phyloP scores from a whole-genome alignment of 2,888 invertebrate species.

The Hemithea aestivaria region DNA sequence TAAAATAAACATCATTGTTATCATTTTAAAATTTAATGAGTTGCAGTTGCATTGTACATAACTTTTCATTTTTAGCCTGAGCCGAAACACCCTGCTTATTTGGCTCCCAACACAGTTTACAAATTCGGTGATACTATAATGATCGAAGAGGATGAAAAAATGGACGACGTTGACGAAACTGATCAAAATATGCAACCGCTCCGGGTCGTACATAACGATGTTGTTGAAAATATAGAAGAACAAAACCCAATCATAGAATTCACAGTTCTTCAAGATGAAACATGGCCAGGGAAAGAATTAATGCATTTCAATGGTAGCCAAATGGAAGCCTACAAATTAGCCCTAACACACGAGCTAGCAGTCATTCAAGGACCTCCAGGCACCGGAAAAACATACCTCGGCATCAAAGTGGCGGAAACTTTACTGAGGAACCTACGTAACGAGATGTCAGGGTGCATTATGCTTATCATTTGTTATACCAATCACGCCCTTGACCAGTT shows the following conservation, averaged over 20 bases:
- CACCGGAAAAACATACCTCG: conserved; percentile 90
- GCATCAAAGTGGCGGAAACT: conserved; percentile 83
- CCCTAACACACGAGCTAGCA: conserved; percentile 84
- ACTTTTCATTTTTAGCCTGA: conserved; percentile 31
- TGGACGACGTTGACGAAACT: not conserved
- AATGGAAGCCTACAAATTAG: conserved; percentile 80
- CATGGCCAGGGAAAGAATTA: conserved; percentile 68
- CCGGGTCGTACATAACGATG: too few species aligned
- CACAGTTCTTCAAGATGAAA: conserved; percentile 38
- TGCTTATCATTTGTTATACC: conserved; percentile 89
- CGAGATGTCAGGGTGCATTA: conserved; percentile 51
- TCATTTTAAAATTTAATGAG: too few species aligned
- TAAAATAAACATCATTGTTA: too few species aligned
- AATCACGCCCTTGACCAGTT: conserved; percentile 94
- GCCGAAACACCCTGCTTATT: conserved; percentile 42
- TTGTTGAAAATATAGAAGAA: not conserved
- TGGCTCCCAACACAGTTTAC: conserved; percentile 28
- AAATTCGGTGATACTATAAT: conserved; percentile 6
- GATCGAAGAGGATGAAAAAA: conserved; percentile 2
- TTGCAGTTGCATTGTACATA: too few species aligned
- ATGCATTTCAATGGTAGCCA: conserved; percentile 83
- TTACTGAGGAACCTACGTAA: conserved; percentile 77
- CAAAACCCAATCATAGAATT: conserved; percentile 24
- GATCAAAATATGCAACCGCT: too few species aligned
- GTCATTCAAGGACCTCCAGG: conserved; percentile 93